Base-by-base conservation (phyloP, 2,888 invertebrate genomes). In the Aquatica leii region DNA sequence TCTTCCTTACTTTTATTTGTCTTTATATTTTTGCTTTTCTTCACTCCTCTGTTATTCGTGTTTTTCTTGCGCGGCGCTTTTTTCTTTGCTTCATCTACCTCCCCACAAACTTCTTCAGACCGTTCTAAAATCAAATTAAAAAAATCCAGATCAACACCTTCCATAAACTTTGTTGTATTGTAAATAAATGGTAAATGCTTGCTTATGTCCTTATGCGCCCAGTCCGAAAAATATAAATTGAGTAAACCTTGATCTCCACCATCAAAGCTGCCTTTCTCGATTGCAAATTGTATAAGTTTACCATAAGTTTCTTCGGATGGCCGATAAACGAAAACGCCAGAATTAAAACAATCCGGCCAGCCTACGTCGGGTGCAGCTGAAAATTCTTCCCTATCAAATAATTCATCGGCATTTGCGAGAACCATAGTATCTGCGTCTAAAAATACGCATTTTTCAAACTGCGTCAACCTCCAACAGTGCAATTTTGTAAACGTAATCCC, bases 331-430 rank as follows among this genome's bases (percentile, higher is more conserved):
- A 98, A 99, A 5, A 99, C 98, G 59, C 98, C 98, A 0, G 97
- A 95, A 84, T 99, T 99, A 83, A 99, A 99, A 83, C 97, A 98
- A 82, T 98, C 98, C 11, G 98, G 98, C 98, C 98, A 98, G 75
- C 97, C 92, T 74, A 93, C 93, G 81, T 98, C 98, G 1, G 97
- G 96, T 2, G 97, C 96, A 0, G 98, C 98, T 0, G 98, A 97
- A 4, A 98, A 82, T 82, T 98, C 98, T 76, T 98, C 97, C 48
- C 95, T 88, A 66, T 97, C 94, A 79, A 99, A 98, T 56, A 99
- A 84, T 81, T 99, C 99, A 82, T 99, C 99, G 80, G 93, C 90
- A 82, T 98, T 97, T 86, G 93, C 90, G 74, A 99, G 81, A 37
- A 98, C 98, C 88, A 99, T 84, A 69, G 95, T 94, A 82, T 99